Evolutionary conservation across 2,888 invertebrate genomes (phyloP).

Genomic region (Phyllotreta cruciferae): DNA sequence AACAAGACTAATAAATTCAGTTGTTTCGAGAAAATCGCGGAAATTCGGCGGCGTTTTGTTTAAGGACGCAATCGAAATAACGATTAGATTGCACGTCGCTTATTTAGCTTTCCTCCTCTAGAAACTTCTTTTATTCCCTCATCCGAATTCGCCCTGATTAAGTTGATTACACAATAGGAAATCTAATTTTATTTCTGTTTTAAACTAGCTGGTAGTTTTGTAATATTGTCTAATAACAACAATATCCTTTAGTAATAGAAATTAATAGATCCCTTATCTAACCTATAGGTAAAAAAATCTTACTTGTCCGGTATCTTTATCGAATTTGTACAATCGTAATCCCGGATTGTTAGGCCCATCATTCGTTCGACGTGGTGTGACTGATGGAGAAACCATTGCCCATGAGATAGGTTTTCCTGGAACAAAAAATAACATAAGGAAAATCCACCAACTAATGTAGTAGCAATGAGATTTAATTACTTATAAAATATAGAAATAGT

Average conservation of each 20-base stretch:
- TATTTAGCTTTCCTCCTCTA: neutral
- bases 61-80: constrained; percentile 8
- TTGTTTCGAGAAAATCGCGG: constrained; percentile 21
- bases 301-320: constrained; percentile 86
- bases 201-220: no score
- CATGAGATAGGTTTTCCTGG: constrained; percentile 84
- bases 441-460: neutral
- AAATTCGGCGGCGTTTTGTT: constrained; percentile 20
- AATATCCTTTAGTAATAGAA: no score
- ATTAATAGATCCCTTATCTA: neutral
- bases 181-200: no score
- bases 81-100: constrained; percentile 10
- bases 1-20: constrained; percentile 27
- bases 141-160: no score
- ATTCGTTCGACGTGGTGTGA: constrained; percentile 83
- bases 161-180: no score
- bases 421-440: constrained; percentile 21
- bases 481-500: no score
- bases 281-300: constrained; percentile 31
- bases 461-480: no score
- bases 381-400: constrained; percentile 87
- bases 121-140: no score
- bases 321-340: constrained; percentile 87
- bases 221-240: no score
- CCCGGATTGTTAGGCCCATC: constrained; percentile 87